These are phyloP conservation scores for Promerops cafer DNA, from an alignment of 2,113 vertebrate genomes.

Conservation along the genomic window DNA sequence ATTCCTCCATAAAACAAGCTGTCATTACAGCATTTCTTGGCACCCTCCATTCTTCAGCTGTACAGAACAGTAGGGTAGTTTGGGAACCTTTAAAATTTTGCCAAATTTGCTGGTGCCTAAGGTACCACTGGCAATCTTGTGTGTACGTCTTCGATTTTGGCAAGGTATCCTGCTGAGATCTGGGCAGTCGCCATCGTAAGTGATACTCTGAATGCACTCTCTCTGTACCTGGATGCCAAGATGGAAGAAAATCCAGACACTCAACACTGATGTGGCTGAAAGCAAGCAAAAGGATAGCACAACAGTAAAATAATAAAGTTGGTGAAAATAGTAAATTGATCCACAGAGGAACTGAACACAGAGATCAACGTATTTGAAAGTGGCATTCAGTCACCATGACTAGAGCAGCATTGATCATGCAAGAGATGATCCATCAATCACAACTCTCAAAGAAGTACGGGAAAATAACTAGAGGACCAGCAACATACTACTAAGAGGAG, in stretches of 20 bases:
- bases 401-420: neutral
- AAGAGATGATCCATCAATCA: neutral
- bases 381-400: neutral
- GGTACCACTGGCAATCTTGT: neutral
- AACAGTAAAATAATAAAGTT: neutral
- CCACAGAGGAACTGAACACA: neutral
- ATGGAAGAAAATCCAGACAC: neutral
- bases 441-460: neutral
- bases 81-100: neutral
- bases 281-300: neutral
- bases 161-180: neutral
- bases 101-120: neutral
- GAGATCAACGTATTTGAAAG: neutral
- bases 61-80: neutral
- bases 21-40: neutral
- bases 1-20: neutral
- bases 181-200: neutral
- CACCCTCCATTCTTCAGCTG: neutral
- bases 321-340: neutral
- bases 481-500: neutral
- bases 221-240: neutral
- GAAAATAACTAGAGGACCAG: neutral
- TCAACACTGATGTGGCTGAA: neutral
- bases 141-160: neutral
- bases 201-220: neutral